Base-by-base conservation (phyloP, 1,140 invertebrate species). In the Tenebrio molitor region DNA sequence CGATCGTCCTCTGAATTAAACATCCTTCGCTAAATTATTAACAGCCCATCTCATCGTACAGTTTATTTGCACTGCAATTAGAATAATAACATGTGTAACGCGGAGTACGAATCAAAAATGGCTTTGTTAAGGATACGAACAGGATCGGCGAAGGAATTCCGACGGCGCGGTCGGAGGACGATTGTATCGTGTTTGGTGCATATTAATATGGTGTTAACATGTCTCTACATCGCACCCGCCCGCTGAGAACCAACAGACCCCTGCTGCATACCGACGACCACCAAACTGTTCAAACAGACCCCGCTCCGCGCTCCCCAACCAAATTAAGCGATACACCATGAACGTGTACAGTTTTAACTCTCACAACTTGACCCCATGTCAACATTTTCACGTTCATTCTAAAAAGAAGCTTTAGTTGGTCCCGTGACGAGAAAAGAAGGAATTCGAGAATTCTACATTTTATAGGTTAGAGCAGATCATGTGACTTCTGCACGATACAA, bases 171-270 rank as follows among this genome's bases (percentile, higher is more conserved):
- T 44, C 64, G 25, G 42, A 66, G 69, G 69, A 71, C 58, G 58
- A 63, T 50, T 71, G 63, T 73, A 69, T 62, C 73, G 69, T 74
- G 73, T 63, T 71, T 62, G 23, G 29, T 58, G 62, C 73, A 66
- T 71, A 74, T 74, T 74, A 74, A 74, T 74, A 71, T 71, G 69
- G 73, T 74, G 73, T 74, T 74, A 74, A 74, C 73, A 71, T 67
- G 63, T 74, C 73, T 71, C 41, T 72, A 66, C 58, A 71, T 71
- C 53, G 64, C 65, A 63, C 69, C 63, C 73, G 69, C 69, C 71
- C 34, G 64, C 50, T 65, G 42, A 44, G 69, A 67, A 50, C 65
- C 65, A 15, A 53, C 42, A 53, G 44, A 69, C 71, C 63, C 71
- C 50, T 46, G 36, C 42, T 39, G 71, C 17, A 63, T 21, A 67